Percentiles rank a stretch among this genome's conserved stretches.
These are phyloP conservation scores for Dendrocopos noguchii DNA, from an alignment of 2,113 vertebrate species.

Conservation along the genomic window DNA sequence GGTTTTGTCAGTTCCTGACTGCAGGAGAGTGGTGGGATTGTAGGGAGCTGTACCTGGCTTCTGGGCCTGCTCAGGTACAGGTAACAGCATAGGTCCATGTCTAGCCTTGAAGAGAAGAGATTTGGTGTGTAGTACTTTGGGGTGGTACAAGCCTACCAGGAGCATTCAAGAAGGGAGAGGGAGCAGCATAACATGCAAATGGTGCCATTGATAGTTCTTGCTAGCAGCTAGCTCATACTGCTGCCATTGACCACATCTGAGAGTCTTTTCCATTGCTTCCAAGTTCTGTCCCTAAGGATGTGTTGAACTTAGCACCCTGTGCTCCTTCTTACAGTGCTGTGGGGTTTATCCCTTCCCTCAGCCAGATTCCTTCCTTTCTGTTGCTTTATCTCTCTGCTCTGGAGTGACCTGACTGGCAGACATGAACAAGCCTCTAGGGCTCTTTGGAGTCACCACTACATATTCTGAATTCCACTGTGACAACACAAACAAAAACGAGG, in stretches of 20 bases:
- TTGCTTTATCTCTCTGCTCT: neutral
- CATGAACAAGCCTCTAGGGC: neutral
- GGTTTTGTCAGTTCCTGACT: neutral
- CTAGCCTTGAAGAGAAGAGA: neutral
- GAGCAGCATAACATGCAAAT: neutral
- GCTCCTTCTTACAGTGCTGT: neutral
- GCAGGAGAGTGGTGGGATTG: neutral
- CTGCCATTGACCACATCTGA: neutral
- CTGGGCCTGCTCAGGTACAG: neutral
- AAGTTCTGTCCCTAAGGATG: neutral
- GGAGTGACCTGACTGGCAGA: conserved; percentile 20
- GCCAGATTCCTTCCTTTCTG: conserved; percentile 2
- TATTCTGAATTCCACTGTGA: conserved; percentile 17
- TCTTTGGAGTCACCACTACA: conserved; percentile 15
- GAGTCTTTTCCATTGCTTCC: neutral
- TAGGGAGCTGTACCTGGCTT: neutral
- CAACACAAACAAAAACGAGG: neutral
- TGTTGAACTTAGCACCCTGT: neutral
- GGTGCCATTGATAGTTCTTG: neutral
- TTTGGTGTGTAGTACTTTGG: neutral
- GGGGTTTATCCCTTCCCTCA: conserved; percentile 1
- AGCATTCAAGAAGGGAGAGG: neutral
- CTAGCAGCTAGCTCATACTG: conserved; percentile 15
- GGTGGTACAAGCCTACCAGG: neutral
- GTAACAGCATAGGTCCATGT: neutral